Conservation (phyloP, 2,888 invertebrate species). For the Tortricodes alternella region DNA sequence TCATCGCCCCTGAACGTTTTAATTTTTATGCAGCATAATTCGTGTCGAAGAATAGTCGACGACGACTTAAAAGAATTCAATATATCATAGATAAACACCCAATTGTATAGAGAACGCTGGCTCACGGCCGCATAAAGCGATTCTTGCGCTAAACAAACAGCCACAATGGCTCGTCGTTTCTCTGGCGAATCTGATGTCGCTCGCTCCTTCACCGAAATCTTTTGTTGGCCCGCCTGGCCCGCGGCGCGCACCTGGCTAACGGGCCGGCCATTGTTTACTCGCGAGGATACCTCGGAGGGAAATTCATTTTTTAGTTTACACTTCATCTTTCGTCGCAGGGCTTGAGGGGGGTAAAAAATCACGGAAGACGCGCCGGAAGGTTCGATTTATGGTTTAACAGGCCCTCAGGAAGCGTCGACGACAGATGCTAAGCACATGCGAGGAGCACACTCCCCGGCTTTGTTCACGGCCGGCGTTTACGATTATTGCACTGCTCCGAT, state of each 20-base stretch:
- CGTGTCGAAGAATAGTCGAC: slow-evolving; percentile 49
- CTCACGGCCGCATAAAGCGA: slow-evolving; percentile 59
- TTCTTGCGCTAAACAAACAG: slow-evolving; percentile 69
- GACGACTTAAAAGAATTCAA: slow-evolving; percentile 58
- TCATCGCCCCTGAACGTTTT: slow-evolving; percentile 40
- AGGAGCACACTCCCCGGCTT: slow-evolving; percentile 38
- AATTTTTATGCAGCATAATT: slow-evolving; percentile 43
- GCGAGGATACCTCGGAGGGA: slow-evolving; percentile 68
- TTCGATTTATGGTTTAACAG: slow-evolving; percentile 77
- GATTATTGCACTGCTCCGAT: slow-evolving; percentile 56
- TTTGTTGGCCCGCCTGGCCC: slow-evolving; percentile 71
- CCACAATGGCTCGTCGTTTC: slow-evolving; percentile 56
- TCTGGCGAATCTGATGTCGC: slow-evolving; percentile 60
- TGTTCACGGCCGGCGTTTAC: slow-evolving; percentile 59
- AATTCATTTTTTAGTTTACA: slow-evolving; percentile 74
- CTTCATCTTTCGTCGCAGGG: slow-evolving; percentile 75
- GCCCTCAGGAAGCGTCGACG: slow-evolving; percentile 72
- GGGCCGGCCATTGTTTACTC: slow-evolving; percentile 68
- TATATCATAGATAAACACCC: slow-evolving; percentile 72
- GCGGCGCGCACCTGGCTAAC: slow-evolving; percentile 76
- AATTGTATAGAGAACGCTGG: slow-evolving; percentile 52
- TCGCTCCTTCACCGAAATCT: slow-evolving; percentile 74
- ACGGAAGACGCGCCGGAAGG: slow-evolving; percentile 77
- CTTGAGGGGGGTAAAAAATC: slow-evolving; percentile 71
- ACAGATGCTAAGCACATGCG: slow-evolving; percentile 80